Conservation (phyloP, 2,888 invertebrate species). For the Cephus runcator region DNA sequence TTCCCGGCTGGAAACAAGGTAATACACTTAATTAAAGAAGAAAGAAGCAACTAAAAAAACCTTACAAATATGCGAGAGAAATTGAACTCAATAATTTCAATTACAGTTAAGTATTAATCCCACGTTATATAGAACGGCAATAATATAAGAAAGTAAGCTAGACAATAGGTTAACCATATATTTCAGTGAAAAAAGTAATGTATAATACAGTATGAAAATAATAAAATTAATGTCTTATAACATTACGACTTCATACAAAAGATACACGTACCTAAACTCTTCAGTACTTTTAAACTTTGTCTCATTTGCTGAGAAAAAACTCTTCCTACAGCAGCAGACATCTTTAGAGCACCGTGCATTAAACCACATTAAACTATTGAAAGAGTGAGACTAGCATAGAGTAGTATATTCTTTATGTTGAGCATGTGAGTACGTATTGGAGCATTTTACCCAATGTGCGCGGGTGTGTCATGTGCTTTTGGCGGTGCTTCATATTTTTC, state of each 20-base stretch:
- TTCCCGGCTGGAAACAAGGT: constrained; percentile 9
- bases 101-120: not conserved
- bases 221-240: not conserved
- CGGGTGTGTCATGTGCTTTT: not conserved
- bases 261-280: constrained; percentile 26
- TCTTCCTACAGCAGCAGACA: constrained; percentile 40
- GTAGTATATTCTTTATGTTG: not conserved
- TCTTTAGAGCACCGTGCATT: constrained; percentile 20
- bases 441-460: not conserved
- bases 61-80: no score
- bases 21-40: not conserved
- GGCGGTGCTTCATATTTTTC: not conserved
- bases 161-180: not conserved
- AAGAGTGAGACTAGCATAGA: not conserved
- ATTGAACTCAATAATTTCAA: not conserved
- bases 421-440: not conserved
- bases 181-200: not conserved
- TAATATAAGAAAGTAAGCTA: not conserved
- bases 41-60: no score
- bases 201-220: not conserved
- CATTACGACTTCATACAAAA: not conserved
- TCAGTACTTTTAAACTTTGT: constrained; percentile 32
- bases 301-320: constrained; percentile 29
- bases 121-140: not conserved
- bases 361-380: not conserved